Evolutionary conservation across 2,113 vertebrate species (phyloP), one percentile per base, ranked within the genome.

Genomic region (Uropsilus gracilis): DNA sequence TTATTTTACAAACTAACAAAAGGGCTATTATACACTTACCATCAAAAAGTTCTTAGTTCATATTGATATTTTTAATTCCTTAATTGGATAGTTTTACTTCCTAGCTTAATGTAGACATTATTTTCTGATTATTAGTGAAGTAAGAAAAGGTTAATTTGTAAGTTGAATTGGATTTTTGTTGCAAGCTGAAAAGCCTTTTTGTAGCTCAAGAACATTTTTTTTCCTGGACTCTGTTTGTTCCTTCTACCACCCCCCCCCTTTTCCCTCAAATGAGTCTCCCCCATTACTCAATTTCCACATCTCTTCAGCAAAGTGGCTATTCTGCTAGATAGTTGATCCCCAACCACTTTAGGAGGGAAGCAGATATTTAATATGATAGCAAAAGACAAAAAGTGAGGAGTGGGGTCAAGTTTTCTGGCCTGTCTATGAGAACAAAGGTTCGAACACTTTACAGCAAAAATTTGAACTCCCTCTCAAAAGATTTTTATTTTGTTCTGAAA

Each of bases 161-260:
- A 46, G 24, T 55, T 94, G 83, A 87, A 89, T 97, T 92, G 94
- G 90, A 98, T 96, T 97, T 97, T 97, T 94, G 96, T 98, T 94
- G 44, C 22, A 59, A 96, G 53, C 94, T 90, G 87, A 98, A 97
- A 97, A 95, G 46, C 28, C 37, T 88, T 96, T 98, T 95, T 97
- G 89, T 97, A 95, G 94, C 34, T 42, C 48, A 86, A 90, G 72
- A 63, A 83, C 0, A 0, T 82, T 87, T 92, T 87, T 92, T 85
- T 1, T 8, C 42, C 4, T 10, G 75, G 94, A 73, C 2, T n/a
- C 2, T n/a, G 57, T 48, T 26, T 42, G 16, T 14, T 86, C 46
- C 44, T 72, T 11, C 48, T 30, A 37, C 7, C 2, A 85, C 8
- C 53, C 69, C 5, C 2, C 85, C 8, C 44, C 11, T 37, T 42